Conservation (phyloP, 2,888 invertebrate genomes). For the Tenthredo mesomela region DNA sequence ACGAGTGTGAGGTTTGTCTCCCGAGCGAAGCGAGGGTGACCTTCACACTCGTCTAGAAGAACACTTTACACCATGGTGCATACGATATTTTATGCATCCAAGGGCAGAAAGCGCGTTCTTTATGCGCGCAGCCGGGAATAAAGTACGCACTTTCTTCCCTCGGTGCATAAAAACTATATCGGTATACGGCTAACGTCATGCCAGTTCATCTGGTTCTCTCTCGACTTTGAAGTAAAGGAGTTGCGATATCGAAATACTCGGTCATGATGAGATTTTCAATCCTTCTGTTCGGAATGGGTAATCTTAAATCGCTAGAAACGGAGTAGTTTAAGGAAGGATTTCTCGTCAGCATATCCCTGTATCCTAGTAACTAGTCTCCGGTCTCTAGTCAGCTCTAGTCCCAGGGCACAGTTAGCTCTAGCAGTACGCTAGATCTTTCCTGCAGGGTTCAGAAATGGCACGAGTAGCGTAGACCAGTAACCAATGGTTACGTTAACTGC, state of each 20-base stretch:
- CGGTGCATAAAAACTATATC: too few relatives aligned
- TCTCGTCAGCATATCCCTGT: neutral
- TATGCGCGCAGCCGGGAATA: too few relatives aligned
- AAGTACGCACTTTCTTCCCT: too few relatives aligned
- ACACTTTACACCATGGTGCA: too few relatives aligned
- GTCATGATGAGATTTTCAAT: neutral
- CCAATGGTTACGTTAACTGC: conserved; percentile 51
- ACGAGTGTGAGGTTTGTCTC: too few relatives aligned
- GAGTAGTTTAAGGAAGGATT: neutral
- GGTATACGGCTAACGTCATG: too few relatives aligned
- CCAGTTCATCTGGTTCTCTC: neutral
- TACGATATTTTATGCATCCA: too few relatives aligned
- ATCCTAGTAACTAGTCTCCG: neutral
- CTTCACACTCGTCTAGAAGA: too few relatives aligned
- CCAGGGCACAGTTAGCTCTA: conserved; percentile 18
- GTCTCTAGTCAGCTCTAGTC: neutral
- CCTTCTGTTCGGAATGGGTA: neutral
- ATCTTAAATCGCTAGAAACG: neutral
- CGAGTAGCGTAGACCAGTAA: conserved; percentile 42
- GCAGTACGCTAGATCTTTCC: conserved; percentile 34
- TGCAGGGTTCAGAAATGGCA: conserved; percentile 34
- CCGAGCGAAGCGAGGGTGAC: too few relatives aligned
- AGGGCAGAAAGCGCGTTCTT: too few relatives aligned
- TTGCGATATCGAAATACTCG: neutral
- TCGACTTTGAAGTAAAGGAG: neutral